Evolutionary conservation across 2,113 vertebrate species (phyloP).

Genomic region (Jacana jacana): DNA sequence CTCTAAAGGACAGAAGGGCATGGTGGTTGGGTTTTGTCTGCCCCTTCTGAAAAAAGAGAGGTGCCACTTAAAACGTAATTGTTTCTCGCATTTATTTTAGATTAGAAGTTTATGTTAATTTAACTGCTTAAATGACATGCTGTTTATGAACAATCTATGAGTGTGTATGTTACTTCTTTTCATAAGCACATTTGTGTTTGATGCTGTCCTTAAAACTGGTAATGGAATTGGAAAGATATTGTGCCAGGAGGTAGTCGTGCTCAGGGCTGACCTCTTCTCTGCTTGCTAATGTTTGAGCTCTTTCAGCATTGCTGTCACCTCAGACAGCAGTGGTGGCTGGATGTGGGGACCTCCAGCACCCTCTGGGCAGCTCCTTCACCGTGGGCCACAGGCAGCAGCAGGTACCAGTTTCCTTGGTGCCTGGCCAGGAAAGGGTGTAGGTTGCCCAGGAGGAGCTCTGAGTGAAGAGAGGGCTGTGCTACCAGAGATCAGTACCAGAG

Average conservation of each 20-base stretch:
- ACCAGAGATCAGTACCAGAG: rapidly evolving
- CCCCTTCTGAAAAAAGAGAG: background rate
- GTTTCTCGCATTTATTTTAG: background rate
- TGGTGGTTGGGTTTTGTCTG: background rate
- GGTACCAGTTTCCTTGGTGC: background rate
- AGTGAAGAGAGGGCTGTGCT: background rate
- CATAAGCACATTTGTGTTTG: background rate
- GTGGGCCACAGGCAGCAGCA: background rate
- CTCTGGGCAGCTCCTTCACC: background rate
- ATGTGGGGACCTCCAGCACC: background rate
- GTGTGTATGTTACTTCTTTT: background rate
- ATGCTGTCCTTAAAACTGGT: background rate
- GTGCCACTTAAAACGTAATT: background rate
- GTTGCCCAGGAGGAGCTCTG: rapidly evolving
- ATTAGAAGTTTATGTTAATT: background rate
- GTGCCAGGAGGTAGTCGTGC: rapidly evolving
- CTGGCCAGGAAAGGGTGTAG: background rate
- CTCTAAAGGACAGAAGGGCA: background rate
- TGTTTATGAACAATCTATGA: background rate
- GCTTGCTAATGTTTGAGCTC: background rate
- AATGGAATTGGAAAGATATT: background rate
- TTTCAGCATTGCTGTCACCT: background rate
- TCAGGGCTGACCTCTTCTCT: rapidly evolving
- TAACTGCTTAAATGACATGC: background rate
- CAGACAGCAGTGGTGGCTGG: rapidly evolving